Evolutionary conservation across 1,140 invertebrate genomes (phyloP).

Genomic region (Drosophila erecta): DNA sequence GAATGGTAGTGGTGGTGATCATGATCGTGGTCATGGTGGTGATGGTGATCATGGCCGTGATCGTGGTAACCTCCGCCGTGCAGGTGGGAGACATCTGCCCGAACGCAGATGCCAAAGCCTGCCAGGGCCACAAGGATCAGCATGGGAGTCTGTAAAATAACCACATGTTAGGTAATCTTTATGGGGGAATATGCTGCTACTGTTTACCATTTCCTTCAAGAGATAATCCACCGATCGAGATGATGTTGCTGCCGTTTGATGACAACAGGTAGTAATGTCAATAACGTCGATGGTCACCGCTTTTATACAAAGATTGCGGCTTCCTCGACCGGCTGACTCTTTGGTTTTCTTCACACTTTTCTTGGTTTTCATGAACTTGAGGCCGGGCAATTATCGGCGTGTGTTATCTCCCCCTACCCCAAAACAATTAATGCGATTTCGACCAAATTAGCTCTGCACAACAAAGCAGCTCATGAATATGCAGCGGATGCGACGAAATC

Average conservation of each 20-base stretch:
- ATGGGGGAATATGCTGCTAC: background rate
- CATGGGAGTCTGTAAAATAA: slow-evolving; percentile 40
- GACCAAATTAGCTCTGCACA: slow-evolving; percentile 50
- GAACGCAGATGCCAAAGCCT: slow-evolving; percentile 22
- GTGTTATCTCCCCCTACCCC: slow-evolving; percentile 39
- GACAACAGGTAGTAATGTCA: slow-evolving; percentile 62
- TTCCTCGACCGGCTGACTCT: slow-evolving; percentile 21
- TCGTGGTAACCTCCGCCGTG: slow-evolving; percentile 48
- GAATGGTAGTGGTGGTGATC: slow-evolving; percentile 25
- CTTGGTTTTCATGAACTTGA: slow-evolving; percentile 75
- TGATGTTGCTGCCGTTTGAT: slow-evolving; percentile 64
- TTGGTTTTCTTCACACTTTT: slow-evolving; percentile 78
- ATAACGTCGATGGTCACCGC: slow-evolving; percentile 39
- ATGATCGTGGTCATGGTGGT: slow-evolving; percentile 43
- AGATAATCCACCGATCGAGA: slow-evolving; percentile 14
- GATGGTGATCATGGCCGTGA: slow-evolving; percentile 34
- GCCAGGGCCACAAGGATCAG: slow-evolving; percentile 55
- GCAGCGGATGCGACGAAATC: slow-evolving; percentile 50
- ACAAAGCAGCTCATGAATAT: slow-evolving; percentile 67
- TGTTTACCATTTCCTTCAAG: slow-evolving; percentile 52
- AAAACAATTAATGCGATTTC: slow-evolving; percentile 60
- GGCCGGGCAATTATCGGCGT: slow-evolving; percentile 64
- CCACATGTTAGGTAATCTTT: background rate
- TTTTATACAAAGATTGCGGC: slow-evolving; percentile 63
- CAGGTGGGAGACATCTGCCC: slow-evolving; percentile 66